Evolutionary conservation across 2,113 vertebrate species (phyloP), one percentile per base, ranked within the genome.

Genomic region (Oxygymnocypris stewartii): DNA sequence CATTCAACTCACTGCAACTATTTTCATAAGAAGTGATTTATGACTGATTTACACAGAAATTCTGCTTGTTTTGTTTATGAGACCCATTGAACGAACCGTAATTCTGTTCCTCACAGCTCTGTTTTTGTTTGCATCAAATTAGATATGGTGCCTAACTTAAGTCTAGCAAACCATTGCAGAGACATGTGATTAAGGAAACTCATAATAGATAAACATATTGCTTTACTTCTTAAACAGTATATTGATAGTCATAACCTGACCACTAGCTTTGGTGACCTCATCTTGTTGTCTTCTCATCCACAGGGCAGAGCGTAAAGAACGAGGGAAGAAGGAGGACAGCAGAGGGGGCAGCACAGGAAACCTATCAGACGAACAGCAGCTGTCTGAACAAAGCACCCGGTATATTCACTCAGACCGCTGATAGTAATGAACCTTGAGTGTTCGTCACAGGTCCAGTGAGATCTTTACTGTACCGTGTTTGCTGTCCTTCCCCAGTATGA

Each of bases 271-370:
- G 23, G n/a, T 44, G 42, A 80, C 31, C 67, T n/a, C 20, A 31
- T 35, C 13, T 49, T 51, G 40, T 63, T 10, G n/a, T 79, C 40
- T 35, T 65, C 18, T 79, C 23, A 73, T 37, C 31, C 47, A 87
- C 89, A 95, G 94, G 86, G 90, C 84, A 51, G 94, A 93, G 40
- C 86, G 83, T 59, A 89, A 54, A 73, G 90, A 89, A 69, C 90
- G 92, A 89, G 93, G 92, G 37, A 94, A 92, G 88, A 91, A 91
- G 90, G 95, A 94, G 3, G 94, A 94, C 18, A 87, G 83, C 10
- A 90, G 92, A 83, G 94, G 93, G 67, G 94, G 94, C 84, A 95
- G 95, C 90, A 95, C 94, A 51, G 94, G 94, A 80, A 95, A 94
- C 87, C 89, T 95, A 82, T 74, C 93, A 51, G 89, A 88, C 73